Conservation (phyloP, 2,797 vertebrate genomes). For the Zonotrichia albicollis region DNA sequence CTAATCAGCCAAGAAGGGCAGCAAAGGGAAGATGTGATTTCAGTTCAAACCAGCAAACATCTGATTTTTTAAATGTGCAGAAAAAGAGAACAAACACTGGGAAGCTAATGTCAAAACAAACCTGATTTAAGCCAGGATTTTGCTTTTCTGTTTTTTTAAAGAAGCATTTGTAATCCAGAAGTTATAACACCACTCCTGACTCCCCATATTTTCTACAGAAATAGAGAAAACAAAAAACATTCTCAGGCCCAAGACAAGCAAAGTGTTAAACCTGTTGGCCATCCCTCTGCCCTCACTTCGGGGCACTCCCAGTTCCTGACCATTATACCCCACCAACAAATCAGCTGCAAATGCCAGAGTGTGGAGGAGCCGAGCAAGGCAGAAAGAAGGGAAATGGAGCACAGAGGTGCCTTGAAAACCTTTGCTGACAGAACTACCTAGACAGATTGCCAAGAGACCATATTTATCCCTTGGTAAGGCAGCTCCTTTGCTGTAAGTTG, state of each 20-base stretch:
- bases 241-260: neutral
- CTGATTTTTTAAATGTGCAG: neutral
- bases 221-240: neutral
- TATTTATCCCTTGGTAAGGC: neutral
- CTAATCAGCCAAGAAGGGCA: neutral
- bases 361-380: neutral
- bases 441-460: neutral
- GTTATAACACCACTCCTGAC: neutral
- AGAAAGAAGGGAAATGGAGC: neutral
- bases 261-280: neutral
- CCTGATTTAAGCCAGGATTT: neutral
- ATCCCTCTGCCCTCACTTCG: neutral
- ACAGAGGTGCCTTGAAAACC: fast-evolving
- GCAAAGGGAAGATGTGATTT: neutral
- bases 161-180: neutral
- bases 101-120: neutral
- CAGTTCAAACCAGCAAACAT: neutral
- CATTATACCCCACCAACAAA: neutral
- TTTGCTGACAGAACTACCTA: neutral
- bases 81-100: neutral
- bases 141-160: neutral
- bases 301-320: neutral
- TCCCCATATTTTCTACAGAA: neutral
- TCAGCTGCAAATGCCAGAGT: neutral
- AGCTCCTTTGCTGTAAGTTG: neutral